These are phyloP conservation scores for Papilio gigon DNA, from an alignment of 2,888 invertebrate genomes.

Conservation along the genomic window DNA sequence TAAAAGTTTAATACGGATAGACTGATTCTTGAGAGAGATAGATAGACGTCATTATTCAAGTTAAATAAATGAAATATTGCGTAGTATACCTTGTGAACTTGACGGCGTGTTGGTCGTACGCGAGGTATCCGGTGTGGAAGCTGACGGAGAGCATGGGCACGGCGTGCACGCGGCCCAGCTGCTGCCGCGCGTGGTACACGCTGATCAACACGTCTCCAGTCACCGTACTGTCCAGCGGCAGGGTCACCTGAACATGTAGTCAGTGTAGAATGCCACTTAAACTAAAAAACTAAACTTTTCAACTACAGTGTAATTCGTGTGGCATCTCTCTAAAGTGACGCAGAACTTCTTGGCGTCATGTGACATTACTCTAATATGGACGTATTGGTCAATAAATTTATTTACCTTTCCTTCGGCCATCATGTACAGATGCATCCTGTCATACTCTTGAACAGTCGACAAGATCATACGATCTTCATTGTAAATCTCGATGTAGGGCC, in stretches of 20 bases:
- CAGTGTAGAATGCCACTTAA: neutral
- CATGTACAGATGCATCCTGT: conserved; percentile 89
- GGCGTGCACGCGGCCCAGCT: conserved; percentile 90
- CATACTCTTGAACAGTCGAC: conserved; percentile 94
- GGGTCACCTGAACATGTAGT: conserved; percentile 59
- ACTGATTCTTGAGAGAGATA: too few species aligned
- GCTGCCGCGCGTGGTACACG: conserved; percentile 93
- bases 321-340: too few species aligned
- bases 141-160: conserved; percentile 94
- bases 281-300: neutral
- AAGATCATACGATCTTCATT: conserved; percentile 92
- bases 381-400: neutral
- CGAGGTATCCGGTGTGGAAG: conserved; percentile 94
- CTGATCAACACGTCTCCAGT: conserved; percentile 93
- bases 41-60: too few species aligned
- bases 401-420: conserved; percentile 87
- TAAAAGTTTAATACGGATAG: too few species aligned
- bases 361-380: neutral
- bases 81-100: conserved; percentile 84
- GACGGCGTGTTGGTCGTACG: conserved; percentile 87
- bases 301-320: too few species aligned
- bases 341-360: neutral
- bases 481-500: conserved; percentile 95
- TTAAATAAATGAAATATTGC: too few species aligned
- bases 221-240: conserved; percentile 90